Conservation (phyloP, 1,140 invertebrate genomes). For the Heliconius himera region DNA sequence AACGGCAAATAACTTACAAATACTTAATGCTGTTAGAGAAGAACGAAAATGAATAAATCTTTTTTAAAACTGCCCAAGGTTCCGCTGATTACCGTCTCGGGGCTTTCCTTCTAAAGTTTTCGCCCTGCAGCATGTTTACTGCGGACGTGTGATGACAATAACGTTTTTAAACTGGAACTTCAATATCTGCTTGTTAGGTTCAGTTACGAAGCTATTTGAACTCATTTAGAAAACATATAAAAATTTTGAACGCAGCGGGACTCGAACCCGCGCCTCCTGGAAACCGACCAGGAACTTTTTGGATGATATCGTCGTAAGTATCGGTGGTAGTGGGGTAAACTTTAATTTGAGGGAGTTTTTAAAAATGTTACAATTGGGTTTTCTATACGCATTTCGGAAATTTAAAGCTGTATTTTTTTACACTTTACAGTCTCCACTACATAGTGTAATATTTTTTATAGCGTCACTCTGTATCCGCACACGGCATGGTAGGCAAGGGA, state of each 20-base stretch:
- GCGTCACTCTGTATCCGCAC: no score
- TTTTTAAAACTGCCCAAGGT: conserved; percentile 36
- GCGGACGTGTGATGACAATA: conserved; percentile 40
- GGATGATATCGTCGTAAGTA: not conserved
- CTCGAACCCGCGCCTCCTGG: no score
- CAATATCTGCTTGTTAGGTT: conserved; percentile 9
- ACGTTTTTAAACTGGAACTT: conserved; percentile 31
- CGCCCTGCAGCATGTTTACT: conserved; percentile 25
- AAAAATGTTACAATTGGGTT: no score
- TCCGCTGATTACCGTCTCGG: conserved; percentile 31
- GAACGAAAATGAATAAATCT: conserved; percentile 31
- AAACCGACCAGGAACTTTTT: no score
- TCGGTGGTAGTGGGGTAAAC: not conserved
- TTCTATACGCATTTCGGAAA: no score
- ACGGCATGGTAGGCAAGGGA: no score
- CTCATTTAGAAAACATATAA: no score
- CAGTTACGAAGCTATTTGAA: not conserved
- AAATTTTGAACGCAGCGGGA: no score
- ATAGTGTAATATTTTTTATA: no score
- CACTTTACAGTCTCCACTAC: no score
- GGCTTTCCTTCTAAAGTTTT: conserved; percentile 35
- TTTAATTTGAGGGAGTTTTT: no score
- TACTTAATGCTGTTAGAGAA: conserved; percentile 4
- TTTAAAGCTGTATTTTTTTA: no score
- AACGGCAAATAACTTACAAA: conserved; percentile 19